Conservation (phyloP, 2,113 vertebrate species). For the Isichthys henryi region DNA sequence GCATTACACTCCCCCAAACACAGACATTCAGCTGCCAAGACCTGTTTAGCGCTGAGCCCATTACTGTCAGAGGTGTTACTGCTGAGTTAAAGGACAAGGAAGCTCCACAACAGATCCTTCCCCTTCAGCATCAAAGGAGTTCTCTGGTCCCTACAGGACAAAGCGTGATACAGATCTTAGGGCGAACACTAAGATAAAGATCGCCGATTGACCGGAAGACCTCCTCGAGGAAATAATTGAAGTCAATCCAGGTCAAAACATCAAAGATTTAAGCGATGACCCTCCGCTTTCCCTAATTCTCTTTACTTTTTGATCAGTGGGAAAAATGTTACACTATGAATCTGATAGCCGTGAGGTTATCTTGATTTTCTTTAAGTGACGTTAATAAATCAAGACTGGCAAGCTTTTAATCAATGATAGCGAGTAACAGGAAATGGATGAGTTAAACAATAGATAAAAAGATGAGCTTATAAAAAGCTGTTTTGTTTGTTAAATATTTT, state of each 20-base stretch:
- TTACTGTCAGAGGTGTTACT: constrained; percentile 50
- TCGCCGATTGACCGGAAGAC: constrained; percentile 60
- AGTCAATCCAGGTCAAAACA: constrained; percentile 66
- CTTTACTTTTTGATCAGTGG: constrained; percentile 36
- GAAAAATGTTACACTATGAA: constrained; percentile 29
- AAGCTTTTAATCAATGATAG: not conserved
- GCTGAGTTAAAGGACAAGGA: constrained; percentile 50
- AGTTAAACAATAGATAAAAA: not conserved
- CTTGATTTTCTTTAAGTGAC: not conserved
- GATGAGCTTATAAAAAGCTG: not conserved
- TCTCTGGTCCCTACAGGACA: constrained; percentile 58
- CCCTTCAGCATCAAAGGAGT: constrained; percentile 57
- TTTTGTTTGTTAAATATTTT: not conserved
- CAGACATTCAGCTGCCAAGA: constrained; percentile 6
- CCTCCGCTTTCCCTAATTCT: constrained; percentile 43
- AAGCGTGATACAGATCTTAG: constrained; percentile 62
- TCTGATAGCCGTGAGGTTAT: constrained; percentile 38
- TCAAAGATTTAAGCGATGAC: constrained; percentile 67
- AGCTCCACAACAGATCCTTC: constrained; percentile 51
- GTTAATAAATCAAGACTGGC: not conserved
- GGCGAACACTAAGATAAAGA: constrained; percentile 61
- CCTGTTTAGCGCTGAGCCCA: constrained; percentile 49
- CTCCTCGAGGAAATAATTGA: constrained; percentile 68
- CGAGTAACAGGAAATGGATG: not conserved
- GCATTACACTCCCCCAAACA: not conserved